Conservation (phyloP, 1,140 invertebrate species). For the Cherax destructor region DNA sequence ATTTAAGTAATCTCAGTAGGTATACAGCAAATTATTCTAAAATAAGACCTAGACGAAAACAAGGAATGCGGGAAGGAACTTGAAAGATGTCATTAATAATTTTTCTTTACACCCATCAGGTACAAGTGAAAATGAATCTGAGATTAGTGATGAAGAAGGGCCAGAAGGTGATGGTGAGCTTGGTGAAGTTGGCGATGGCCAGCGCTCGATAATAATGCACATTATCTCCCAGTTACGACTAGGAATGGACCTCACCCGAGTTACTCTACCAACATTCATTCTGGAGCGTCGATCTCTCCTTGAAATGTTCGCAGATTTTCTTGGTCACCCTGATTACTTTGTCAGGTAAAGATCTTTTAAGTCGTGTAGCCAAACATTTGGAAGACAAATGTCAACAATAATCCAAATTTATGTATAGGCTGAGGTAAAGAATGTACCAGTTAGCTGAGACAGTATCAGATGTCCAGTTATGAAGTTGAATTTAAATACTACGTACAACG, state of each 20-base stretch:
- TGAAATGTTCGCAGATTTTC: slow-evolving; percentile 99
- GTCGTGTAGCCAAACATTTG: background rate
- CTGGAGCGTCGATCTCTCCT: slow-evolving; percentile 94
- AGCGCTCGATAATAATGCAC: slow-evolving; percentile 79
- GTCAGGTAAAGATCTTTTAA: slow-evolving; percentile 78
- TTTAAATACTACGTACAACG: no score
- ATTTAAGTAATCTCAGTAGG: no score
- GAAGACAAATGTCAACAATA: background rate
- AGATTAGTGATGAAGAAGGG: slow-evolving; percentile 75
- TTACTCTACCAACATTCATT: slow-evolving; percentile 92
- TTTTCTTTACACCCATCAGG: background rate
- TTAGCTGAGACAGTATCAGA: no score
- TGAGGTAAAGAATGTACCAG: no score
- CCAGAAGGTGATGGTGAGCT: slow-evolving; percentile 74
- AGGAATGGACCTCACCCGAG: slow-evolving; percentile 98
- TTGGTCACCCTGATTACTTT: slow-evolving; percentile 97
- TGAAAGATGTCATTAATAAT: no score
- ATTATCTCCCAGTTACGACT: slow-evolving; percentile 82
- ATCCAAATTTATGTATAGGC: background rate
- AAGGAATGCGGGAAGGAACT: no score
- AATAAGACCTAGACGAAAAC: no score
- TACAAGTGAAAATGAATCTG: slow-evolving; percentile 71
- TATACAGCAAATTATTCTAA: no score
- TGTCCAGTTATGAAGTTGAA: no score
- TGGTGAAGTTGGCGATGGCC: slow-evolving; percentile 75